Percentiles rank a stretch among this genome's conserved stretches.
Conservation (phyloP, 1,140 invertebrate species). For the Conopomorpha cramerella region DNA sequence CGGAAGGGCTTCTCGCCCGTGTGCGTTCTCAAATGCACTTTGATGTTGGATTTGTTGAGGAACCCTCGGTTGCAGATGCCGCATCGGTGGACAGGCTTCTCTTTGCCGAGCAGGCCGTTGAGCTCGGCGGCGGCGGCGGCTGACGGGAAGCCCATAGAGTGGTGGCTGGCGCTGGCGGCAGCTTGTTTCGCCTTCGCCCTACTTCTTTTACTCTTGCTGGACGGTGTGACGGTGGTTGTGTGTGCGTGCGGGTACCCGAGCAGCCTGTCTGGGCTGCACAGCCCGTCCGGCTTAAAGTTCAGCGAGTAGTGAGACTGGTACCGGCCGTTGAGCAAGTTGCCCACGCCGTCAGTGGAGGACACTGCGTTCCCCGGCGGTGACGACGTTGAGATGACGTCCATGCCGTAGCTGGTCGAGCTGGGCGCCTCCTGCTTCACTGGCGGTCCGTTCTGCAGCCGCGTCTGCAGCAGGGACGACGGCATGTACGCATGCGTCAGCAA, state of each 20-base stretch:
- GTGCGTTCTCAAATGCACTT: constrained; percentile 90
- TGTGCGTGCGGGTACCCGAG: constrained; percentile 70
- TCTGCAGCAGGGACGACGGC: constrained; percentile 75
- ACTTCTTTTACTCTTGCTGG: constrained; percentile 69
- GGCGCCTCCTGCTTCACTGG: constrained; percentile 72
- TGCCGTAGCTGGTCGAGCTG: constrained; percentile 75
- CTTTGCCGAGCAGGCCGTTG: constrained; percentile 75
- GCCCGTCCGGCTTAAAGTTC: constrained; percentile 49
- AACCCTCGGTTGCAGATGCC: constrained; percentile 89
- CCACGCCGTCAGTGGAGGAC: constrained; percentile 68
- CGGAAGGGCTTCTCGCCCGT: constrained; percentile 94
- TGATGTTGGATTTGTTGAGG: constrained; percentile 92
- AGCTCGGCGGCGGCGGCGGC: constrained; percentile 65
- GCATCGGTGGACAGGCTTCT: constrained; percentile 89
- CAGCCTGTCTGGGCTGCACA: constrained; percentile 64
- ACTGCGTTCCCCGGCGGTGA: constrained; percentile 65
- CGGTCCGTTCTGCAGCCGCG: constrained; percentile 73
- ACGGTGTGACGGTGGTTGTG: constrained; percentile 66
- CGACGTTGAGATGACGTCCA: constrained; percentile 72
- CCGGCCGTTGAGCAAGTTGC: constrained; percentile 65
- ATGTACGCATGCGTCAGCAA: constrained; percentile 79
- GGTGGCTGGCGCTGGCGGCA: too few relatives aligned
- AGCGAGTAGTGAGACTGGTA: constrained; percentile 58
- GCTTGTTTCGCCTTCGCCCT: constrained; percentile 66
- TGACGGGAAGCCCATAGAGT: constrained; percentile 63